Evolutionary conservation across 2,113 vertebrate genomes (phyloP), one percentile per base, ranked within the genome.

Genomic region (Tricholaema leucomelas): DNA sequence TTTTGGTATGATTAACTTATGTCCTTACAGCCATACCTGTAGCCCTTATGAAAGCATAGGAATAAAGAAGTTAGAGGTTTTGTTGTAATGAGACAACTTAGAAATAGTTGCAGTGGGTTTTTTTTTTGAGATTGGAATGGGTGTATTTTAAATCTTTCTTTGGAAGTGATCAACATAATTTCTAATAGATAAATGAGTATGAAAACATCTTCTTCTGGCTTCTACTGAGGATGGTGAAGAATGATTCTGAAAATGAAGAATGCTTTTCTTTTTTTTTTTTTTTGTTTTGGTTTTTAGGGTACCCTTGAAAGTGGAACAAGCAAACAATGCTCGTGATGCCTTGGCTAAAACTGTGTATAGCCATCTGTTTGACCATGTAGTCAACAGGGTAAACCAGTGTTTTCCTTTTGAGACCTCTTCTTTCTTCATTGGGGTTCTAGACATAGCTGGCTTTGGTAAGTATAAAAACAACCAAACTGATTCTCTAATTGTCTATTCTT

Each of bases 381-480:
- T 99, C 38, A 99, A 98, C 94, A 96, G 99, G 48, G 99, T 99
- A 52, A 99, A 99, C 96, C 98, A 99, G 89, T 99, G 99, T 95
- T 99, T 99, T 95, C 99, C 99, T 52, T 99, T 99, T 91, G 98
- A 99, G 81, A 98, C 97, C 3, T 99, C 99, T 2, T 96, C 98
- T 69, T 99, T 97, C 97, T 99, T 99, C 97, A 99, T 99, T 75
- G 99, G 99, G 7, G 99, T 99, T 55, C 97, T 99, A 95, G 99
- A 99, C 96, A 99, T 99, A 92, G 99, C 99, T 70, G 99, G 99
- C 23, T 99, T 99, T 76, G 99, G 99, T 99, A 81, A 96, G 98
- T 97, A 60, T 58, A 40, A 54, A 15, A 54, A 48, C 10, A 7
- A 18, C 17, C 12, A 38, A 38, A 10, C 15, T 52, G 17, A 12